Evolutionary conservation across 2,797 vertebrate genomes (phyloP), one percentile per base, ranked within the genome.

Genomic region (Petrocephalus schoutedeni): DNA sequence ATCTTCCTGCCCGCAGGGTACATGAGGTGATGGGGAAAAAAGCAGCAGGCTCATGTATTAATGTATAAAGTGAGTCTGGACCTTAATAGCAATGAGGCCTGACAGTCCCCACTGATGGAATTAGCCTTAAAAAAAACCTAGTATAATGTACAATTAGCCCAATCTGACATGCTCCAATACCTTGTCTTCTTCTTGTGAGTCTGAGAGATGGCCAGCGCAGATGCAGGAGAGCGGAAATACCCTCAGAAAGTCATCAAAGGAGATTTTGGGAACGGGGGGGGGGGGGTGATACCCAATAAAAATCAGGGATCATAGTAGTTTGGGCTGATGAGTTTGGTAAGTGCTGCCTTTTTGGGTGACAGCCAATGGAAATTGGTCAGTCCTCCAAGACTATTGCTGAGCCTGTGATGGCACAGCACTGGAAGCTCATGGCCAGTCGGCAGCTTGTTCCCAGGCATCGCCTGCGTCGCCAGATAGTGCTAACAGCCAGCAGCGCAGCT

Each of bases 11-110:
- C 64, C 64, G 67, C 88, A 9, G 56, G 6, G 6, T 36, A 45
- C 58, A 21, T 45, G 1, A 19, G 19, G 19, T 28, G 19, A 41
- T 10, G 41, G 45, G 67, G 67, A 82, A 36, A 56, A 19, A 51
- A 16, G 77, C 67, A 54, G 61, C n/a, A 32, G 54, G 14, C n/a
- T 86, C 87, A 83, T 86, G 49, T 83, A 19, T 88, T 36, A 53
- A 80, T 86, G 87, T 56, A 19, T 54, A 6, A 64, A 59, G 2
- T 19, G 23, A 56, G 49, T 36, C 67, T 71, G 9, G 87, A 51
- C 53, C 64, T 74, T 32, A 67, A 87, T 82, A 45, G 74, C 71
- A 41, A n/a, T 56, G 41, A 56, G 21, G 28, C 45, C 49, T 19
- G 61, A 49, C 67, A 67, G 51, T 9, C 19, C 23, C 16, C 0